Conservation (phyloP, 2,113 vertebrate species). For the Gymnogyps californianus region DNA sequence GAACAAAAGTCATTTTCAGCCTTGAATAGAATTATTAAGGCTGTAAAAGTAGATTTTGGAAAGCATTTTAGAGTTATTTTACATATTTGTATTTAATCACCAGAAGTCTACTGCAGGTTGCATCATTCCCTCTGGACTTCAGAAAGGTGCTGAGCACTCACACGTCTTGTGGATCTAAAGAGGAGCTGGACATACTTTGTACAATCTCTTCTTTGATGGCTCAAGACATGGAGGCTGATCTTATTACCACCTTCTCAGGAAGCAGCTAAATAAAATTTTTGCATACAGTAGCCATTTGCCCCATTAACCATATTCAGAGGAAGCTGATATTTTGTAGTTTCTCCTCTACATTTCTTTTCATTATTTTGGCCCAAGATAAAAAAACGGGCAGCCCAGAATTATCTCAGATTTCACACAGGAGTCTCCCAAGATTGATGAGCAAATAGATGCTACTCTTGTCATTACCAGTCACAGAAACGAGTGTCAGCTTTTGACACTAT, state of each 20-base stretch:
- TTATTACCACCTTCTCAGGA: not conserved
- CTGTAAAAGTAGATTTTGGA: not conserved
- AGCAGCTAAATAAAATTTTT: not conserved
- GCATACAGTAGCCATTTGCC: not conserved
- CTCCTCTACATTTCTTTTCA: not conserved
- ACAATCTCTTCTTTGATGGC: not conserved
- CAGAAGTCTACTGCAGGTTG: not conserved
- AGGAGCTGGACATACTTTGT: not conserved
- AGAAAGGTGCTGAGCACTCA: not conserved
- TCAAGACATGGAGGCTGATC: not conserved
- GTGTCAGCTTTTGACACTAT: not conserved
- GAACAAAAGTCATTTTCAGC: not conserved
- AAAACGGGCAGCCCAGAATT: not conserved
- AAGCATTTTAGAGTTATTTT: not conserved
- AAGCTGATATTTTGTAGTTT: not conserved
- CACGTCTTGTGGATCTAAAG: not conserved
- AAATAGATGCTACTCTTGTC: not conserved
- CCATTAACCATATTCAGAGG: not conserved
- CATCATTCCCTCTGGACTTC: not conserved
- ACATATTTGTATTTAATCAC: not conserved
- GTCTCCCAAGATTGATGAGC: not conserved
- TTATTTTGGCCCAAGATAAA: not conserved
- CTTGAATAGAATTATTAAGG: not conserved
- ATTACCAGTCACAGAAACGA: not conserved
- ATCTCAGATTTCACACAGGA: not conserved